Base-by-base conservation (phyloP, 1,140 invertebrate species). In the Camponotus vicinus region DNA sequence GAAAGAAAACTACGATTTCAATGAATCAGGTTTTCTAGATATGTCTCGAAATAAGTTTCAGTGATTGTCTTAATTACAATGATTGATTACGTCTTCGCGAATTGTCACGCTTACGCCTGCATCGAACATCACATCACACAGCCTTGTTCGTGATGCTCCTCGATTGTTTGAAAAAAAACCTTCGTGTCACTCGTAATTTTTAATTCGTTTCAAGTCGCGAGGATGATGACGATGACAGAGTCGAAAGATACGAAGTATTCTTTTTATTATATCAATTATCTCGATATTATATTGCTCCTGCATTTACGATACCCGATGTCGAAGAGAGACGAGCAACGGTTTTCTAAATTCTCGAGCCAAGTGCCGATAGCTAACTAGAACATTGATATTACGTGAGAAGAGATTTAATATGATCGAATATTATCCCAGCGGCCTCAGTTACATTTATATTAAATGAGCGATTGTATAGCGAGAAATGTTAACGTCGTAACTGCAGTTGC, bases 21-120 rank as follows among this genome's bases (percentile, higher is more conserved):
- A 59, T 86, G 75, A n/a, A 91, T 78, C 84, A 90, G 88, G 86
- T 83, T 27, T 90, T 83, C 34, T 49, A 70, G 92, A 93, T 93
- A 92, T 93, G 91, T 88, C 69, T 89, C 70, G 64, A 89, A 90
- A 66, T 91, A 90, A 37, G 40, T 91, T 73, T 61, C 40, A 80
- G 55, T 92, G 91, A 92, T 93, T 93, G 91, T 92, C 91, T 91
- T 84, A 77, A 73, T 79, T 73, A 73, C 40, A 49, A 66, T 80
- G 57, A 75, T 57, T 59, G 45, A 69, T 69, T 52, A 52, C 13
- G 45, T 73, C 27, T 27, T 52, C 49, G 18, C 64, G 40, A 83
- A 86, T 45, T 45, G 27, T 34, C 55, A 57, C 69, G n/a, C 9
- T 69, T 69, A 55, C 15, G 55, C 21, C 27, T 18, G 52, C 49